Percentiles rank a stretch among this genome's conserved stretches.
Conservation (phyloP, 2,797 vertebrate genomes). For the Molossus molossus region DNA sequence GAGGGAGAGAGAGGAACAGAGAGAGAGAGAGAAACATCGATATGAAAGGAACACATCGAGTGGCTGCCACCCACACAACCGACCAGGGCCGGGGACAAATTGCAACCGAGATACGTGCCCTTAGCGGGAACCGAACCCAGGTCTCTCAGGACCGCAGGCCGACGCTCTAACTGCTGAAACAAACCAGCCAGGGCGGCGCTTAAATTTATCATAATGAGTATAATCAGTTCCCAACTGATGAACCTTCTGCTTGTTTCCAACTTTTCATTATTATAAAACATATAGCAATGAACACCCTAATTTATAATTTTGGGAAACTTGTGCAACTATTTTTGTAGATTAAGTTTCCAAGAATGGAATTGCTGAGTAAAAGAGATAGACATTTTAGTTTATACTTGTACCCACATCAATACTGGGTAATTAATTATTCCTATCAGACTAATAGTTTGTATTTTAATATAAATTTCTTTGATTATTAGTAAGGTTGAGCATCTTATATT, state of each 20-base stretch:
- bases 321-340: conserved; percentile 44
- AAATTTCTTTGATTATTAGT: conserved; percentile 23
- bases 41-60: too few relatives aligned
- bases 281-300: conserved; percentile 26
- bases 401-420: background rate
- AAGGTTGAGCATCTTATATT: background rate
- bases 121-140: too few relatives aligned
- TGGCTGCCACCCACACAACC: too few relatives aligned
- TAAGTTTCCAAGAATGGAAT: conserved; percentile 37
- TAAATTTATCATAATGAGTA: background rate
- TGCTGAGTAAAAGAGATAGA: background rate
- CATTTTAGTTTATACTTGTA: background rate
- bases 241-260: conserved; percentile 21
- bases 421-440: conserved; percentile 25
- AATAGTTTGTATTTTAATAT: conserved; percentile 32
- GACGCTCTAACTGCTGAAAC: too few relatives aligned
- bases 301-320: background rate
- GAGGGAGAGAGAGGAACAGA: too few relatives aligned
- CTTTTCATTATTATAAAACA: conserved; percentile 62
- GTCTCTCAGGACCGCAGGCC: too few relatives aligned
- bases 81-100: too few relatives aligned
- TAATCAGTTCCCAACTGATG: background rate
- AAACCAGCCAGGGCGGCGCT: background rate
- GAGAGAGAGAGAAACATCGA: too few relatives aligned
- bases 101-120: too few relatives aligned